phyloP scores from a whole-genome alignment of 2,888 invertebrate species.

The Auanema sp. region DNA sequence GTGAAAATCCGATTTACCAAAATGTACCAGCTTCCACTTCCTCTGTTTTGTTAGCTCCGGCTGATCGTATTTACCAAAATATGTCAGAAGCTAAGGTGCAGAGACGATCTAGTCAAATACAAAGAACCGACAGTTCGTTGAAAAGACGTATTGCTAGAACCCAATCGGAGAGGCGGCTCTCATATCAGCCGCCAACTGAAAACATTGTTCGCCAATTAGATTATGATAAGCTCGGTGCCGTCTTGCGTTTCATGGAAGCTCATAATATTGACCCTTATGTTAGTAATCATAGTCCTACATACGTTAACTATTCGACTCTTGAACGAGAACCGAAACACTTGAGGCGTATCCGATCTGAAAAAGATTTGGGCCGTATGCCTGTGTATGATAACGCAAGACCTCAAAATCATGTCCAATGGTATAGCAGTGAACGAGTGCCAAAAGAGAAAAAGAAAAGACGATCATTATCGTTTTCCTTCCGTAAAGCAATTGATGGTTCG shows the following conservation, averaged over 20 bases:
- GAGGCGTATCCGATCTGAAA: constrained; percentile 16
- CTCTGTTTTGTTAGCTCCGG: no score
- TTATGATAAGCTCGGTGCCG: constrained; percentile 20
- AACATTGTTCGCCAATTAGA: constrained; percentile 13
- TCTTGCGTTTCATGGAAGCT: constrained; percentile 22
- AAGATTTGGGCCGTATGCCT: background rate
- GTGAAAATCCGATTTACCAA: no score
- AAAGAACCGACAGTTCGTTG: constrained; percentile 33
- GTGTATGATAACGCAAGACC: background rate
- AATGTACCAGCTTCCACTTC: no score
- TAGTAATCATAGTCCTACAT: background rate
- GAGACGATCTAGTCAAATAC: constrained; percentile 5
- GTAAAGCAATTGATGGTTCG: constrained; percentile 1
- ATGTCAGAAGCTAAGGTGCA: background rate
- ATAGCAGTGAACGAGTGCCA: constrained; percentile 17
- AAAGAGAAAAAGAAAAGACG: constrained; percentile 16
- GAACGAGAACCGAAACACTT: constrained; percentile 6
- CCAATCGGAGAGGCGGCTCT: constrained; percentile 30
- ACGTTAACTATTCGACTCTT: background rate
- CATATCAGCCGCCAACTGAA: background rate
- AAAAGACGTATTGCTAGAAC: constrained; percentile 39
- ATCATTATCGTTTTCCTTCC: constrained; percentile 6
- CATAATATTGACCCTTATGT: constrained; percentile 23
- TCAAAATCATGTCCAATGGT: constrained; percentile 4
- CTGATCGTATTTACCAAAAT: background rate